Base-by-base conservation (phyloP, 2,113 vertebrate species). In the Sarotherodon lohbergeri region DNA sequence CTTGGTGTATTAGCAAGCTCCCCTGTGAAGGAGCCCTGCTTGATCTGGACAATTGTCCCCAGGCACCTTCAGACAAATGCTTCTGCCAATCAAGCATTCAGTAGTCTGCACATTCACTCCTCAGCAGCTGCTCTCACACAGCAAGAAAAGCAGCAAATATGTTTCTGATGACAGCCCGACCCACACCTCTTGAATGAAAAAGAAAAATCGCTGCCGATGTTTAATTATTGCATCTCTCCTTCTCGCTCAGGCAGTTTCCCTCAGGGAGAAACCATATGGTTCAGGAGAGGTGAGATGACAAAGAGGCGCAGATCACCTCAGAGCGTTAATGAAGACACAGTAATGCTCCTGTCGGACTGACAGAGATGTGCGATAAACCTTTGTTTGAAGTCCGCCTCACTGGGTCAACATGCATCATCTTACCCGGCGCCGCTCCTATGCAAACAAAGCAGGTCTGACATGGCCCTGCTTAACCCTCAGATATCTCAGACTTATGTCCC, bases 21-120 rank as follows among this genome's bases (percentile, higher is more conserved):
- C 91, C 86, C 57, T 5, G 84, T 87, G 86, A 90, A 89, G 88
- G 89, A 89, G 90, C 81, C 27, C 84, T 81, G 93, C 92, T 86
- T 90, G 91, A 93, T 95, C 81, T 86, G 90, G 89, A 88, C 91
- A 82, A 94, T 94, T 94, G 94, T 94, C 94, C 95, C 94, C 78
- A 32, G 94, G 93, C 91, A 92, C 91, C 80, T 68, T 54, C 82
- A 91, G 80, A 95, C 92, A 95, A 95, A 94, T 84, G 86, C 83
- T 80, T 84, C 92, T 91, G 95, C 93, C 95, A 96, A 93, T 96
- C 95, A 96, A 85, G 89, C 94, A 92, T 92, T 94, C 90, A 92
- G 86, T 5, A 54, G 88, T 43, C 50, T 1, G 34, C 88, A 84
- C 91, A 93, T 94, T 94, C 91, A 94, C 79, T 89, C 89, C 82